These are phyloP conservation scores for Sinotaia quadrata DNA, from an alignment of 2,888 invertebrate species.

Conservation along the genomic window DNA sequence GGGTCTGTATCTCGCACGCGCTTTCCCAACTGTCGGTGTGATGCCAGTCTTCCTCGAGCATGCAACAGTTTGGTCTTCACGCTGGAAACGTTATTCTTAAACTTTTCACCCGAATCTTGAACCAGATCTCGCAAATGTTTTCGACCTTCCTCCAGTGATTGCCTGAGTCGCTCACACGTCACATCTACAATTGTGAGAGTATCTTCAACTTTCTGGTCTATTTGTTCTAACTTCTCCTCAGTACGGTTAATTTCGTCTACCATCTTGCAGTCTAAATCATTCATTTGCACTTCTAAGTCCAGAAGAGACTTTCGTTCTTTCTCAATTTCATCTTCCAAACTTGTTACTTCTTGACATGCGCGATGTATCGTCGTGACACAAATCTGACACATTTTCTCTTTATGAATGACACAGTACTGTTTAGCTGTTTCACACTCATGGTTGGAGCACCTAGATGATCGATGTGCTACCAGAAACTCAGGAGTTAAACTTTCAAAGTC, in stretches of 20 bases:
- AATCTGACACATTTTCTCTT: background rate
- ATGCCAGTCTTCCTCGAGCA: no score
- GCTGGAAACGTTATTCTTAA: background rate
- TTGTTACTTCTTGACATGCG: slow-evolving; percentile 7
- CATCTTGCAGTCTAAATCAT: background rate
- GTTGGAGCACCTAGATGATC: background rate
- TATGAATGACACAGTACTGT: slow-evolving; percentile 4
- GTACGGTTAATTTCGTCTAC: background rate
- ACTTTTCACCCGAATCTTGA: background rate
- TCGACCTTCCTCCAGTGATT: background rate
- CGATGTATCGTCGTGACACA: slow-evolving; percentile 9
- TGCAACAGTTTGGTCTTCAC: background rate
- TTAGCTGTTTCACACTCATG: background rate
- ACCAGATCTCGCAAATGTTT: background rate
- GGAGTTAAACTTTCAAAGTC: background rate
- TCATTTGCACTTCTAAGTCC: background rate
- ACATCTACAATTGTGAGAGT: background rate
- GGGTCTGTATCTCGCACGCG: no score
- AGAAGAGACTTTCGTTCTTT: background rate
- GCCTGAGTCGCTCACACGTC: background rate
- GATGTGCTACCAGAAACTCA: background rate
- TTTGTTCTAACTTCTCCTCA: background rate
- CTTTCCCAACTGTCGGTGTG: no score
- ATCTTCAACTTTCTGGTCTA: background rate
- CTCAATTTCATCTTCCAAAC: background rate